A percentile compares a stretch with the other conserved stretches of the same genome.
phyloP scores from a whole-genome alignment of 1,140 invertebrate species.

The Drosophila pachea region DNA sequence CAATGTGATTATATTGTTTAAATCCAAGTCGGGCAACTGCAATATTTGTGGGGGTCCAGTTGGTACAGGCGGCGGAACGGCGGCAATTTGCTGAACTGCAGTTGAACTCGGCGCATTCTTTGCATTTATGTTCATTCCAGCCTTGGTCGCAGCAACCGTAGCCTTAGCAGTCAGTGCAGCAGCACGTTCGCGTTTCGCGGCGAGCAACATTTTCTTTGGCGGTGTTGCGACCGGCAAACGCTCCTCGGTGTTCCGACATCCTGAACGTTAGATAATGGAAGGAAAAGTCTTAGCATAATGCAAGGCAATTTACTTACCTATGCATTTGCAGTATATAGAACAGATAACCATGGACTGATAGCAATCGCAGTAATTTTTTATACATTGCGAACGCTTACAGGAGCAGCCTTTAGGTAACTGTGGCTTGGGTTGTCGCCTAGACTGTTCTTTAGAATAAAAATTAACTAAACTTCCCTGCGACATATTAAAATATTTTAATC shows the following conservation, averaged over 20 bases:
- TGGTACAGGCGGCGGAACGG: not conserved
- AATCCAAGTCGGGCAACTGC: conserved; percentile 16
- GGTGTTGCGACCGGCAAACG: conserved; percentile 17
- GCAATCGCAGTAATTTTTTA: conserved; percentile 69
- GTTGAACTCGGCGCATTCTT: conserved; percentile 17
- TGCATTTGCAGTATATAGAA: conserved; percentile 50
- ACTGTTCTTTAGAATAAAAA: conserved; percentile 12
- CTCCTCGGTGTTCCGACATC: conserved; percentile 58
- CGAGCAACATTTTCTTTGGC: conserved; percentile 30
- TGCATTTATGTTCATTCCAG: conserved; percentile 28
- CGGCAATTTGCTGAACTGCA: not conserved
- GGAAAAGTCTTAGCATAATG: too few species aligned
- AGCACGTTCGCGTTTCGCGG: conserved; percentile 40
- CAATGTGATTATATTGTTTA: conserved; percentile 19
- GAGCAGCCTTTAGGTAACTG: conserved; percentile 49
- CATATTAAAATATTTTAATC: conserved; percentile 5
- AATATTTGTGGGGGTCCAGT: not conserved
- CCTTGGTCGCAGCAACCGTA: conserved; percentile 53
- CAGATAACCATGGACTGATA: conserved; percentile 65
- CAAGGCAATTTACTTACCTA: conserved; percentile 36
- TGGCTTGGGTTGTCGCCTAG: conserved; percentile 18
- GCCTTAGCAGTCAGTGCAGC: conserved; percentile 54
- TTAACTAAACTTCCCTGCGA: conserved; percentile 1
- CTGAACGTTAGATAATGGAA: conserved; percentile 5
- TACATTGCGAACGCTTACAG: conserved; percentile 65